These are phyloP conservation scores for Drosophila eohydei DNA, from an alignment of 2,888 invertebrate species.

Conservation along the genomic window DNA sequence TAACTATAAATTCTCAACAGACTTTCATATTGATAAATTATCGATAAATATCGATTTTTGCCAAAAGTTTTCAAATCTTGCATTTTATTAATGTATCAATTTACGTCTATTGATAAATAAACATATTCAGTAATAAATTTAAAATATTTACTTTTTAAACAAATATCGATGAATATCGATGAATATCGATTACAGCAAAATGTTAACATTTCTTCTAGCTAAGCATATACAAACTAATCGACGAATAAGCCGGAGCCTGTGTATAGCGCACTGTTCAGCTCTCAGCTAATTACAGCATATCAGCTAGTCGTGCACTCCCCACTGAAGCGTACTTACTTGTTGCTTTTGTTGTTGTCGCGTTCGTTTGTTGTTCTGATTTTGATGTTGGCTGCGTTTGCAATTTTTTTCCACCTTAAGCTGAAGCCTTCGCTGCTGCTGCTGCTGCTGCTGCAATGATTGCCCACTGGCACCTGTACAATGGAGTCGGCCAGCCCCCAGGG, in stretches of 20 bases:
- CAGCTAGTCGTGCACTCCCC: not conserved
- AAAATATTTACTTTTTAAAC: too few relatives aligned
- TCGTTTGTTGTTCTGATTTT: slow-evolving; percentile 56
- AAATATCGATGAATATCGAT: too few relatives aligned
- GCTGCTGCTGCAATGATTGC: slow-evolving; percentile 47
- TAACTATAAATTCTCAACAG: not conserved
- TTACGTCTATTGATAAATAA: too few relatives aligned
- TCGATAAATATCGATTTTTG: not conserved
- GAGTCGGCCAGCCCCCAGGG: not conserved
- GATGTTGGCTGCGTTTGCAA: slow-evolving; percentile 53
- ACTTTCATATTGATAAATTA: not conserved
- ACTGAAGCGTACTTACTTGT: not conserved
- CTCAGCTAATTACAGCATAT: slow-evolving; percentile 21
- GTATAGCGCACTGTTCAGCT: not conserved
- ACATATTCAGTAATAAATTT: too few relatives aligned
- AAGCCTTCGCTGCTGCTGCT: not conserved
- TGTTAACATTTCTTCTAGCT: too few relatives aligned
- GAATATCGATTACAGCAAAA: too few relatives aligned
- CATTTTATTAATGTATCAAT: too few relatives aligned
- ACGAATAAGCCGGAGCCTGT: not conserved
- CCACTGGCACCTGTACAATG: slow-evolving; percentile 56
- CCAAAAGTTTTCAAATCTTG: too few relatives aligned
- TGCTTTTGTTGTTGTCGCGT: slow-evolving; percentile 27
- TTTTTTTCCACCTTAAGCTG: slow-evolving; percentile 41
- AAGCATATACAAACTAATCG: too few relatives aligned